Base-by-base conservation (phyloP, 2,797 vertebrate genomes). In the Artibeus lituratus region DNA sequence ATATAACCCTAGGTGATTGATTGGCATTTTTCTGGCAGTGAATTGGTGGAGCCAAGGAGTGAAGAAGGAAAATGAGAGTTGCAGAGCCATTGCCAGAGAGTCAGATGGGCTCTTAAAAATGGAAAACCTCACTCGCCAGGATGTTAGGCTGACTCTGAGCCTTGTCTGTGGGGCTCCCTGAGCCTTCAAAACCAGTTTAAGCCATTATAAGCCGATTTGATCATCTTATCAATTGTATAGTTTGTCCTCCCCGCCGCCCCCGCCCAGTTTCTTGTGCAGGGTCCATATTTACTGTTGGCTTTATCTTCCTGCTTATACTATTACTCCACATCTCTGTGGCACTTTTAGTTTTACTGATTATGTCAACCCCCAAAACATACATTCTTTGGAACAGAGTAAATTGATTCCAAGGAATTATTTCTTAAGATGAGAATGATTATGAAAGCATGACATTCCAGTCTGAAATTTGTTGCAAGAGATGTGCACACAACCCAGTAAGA, bases 391-490 rank as follows among this genome's bases (percentile, higher is more conserved):
- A 10, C 49, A 53, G 11, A 91, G 35, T 88, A 85, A 92, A 77
- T 35, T 84, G 39, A 88, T 87, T 73, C 82, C 26, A 80, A 89
- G 22, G 6, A 42, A 91, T 37, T 39, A 62, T 91, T 95, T 92
- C 53, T 87, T 90, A 85, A 94, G 35, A 88, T 81, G 32, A 85
- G 49, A 90, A 72, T 76, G 29, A 53, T 70, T 77, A 59, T 22
- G 37, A 74, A 92, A 92, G 32, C 24, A 44, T 47, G 51, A 32
- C 42, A 73, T 87, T 95, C 5, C 4, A 78, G 14, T 62, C 10
- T 94, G 21, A 97, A 90, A 94, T 67, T 95, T 70, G 14, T 55
- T 94, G 53, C 47, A 92, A 55, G 37, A 94, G 44, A 49, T 72
- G 47, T 3, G 9, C 18, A n/a, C 3, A 22, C 87, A 77, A 44